phyloP scores from a whole-genome alignment of 2,888 invertebrate species.

The Tineola bisselliella region DNA sequence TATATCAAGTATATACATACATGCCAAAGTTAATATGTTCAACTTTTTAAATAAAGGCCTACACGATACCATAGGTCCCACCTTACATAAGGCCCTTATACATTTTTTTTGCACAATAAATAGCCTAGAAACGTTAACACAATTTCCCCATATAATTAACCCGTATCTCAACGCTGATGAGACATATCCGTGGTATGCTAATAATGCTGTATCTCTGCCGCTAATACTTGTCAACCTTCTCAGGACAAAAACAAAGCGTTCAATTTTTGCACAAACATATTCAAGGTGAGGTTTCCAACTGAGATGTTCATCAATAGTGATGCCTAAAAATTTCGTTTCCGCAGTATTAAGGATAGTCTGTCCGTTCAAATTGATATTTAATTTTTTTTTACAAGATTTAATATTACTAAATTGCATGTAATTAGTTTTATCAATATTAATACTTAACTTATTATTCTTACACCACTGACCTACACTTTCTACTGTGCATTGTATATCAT shows the following conservation, averaged over 20 bases:
- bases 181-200: neutral
- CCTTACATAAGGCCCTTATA: neutral
- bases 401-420: neutral
- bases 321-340: neutral
- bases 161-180: neutral
- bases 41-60: neutral
- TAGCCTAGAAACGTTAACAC: neutral
- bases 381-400: neutral
- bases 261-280: neutral
- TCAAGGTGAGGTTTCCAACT: neutral
- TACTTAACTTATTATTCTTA: neutral
- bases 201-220: neutral
- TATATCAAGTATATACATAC: neutral
- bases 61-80: neutral
- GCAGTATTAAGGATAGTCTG: neutral
- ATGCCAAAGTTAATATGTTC: neutral
- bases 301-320: neutral
- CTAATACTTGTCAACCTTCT: neutral
- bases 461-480: neutral
- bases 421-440: neutral
- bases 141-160: conserved; percentile 8
- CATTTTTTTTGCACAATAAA: conserved; percentile 3
- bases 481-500: neutral
- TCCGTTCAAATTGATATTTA: neutral
- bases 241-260: neutral